phyloP scores from a whole-genome alignment of 2,113 vertebrate genomes.

The Cervus canadensis region DNA sequence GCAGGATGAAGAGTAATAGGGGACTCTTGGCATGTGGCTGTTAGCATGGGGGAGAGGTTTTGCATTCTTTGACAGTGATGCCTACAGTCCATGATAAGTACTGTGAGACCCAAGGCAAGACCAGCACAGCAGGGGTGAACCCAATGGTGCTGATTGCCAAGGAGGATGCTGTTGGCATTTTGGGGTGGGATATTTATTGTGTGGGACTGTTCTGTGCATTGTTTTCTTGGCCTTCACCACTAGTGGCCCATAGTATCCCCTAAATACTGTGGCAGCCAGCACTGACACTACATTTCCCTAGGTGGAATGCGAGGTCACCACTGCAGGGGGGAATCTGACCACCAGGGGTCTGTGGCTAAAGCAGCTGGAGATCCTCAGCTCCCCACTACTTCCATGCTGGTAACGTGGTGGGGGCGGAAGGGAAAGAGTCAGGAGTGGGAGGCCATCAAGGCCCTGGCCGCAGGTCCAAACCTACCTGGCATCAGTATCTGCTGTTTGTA shows the following conservation, averaged over 20 bases:
- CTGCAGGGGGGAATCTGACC: not conserved
- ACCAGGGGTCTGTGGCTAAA: not conserved
- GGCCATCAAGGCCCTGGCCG: too few relatives aligned
- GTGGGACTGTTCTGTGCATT: not conserved
- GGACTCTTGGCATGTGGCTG: not conserved
- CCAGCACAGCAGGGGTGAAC: not conserved
- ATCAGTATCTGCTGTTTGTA: not conserved
- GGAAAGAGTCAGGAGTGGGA: not conserved
- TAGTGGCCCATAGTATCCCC: not conserved
- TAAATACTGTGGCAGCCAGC: not conserved
- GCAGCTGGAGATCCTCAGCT: not conserved
- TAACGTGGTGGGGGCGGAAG: accelerated
- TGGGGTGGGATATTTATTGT: not conserved
- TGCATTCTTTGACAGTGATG: not conserved
- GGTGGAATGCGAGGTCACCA: not conserved
- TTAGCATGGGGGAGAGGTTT: not conserved
- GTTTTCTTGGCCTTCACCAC: not conserved
- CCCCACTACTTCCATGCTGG: not conserved
- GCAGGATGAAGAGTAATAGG: not conserved
- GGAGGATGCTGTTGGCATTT: not conserved
- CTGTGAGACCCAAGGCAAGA: not conserved
- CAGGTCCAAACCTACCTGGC: not conserved
- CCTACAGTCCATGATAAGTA: not conserved
- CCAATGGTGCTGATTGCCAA: accelerated
- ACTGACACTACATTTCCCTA: not conserved